These are phyloP conservation scores for Phoenicopterus ruber DNA, from an alignment of 2,113 vertebrate species.

Conservation along the genomic window DNA sequence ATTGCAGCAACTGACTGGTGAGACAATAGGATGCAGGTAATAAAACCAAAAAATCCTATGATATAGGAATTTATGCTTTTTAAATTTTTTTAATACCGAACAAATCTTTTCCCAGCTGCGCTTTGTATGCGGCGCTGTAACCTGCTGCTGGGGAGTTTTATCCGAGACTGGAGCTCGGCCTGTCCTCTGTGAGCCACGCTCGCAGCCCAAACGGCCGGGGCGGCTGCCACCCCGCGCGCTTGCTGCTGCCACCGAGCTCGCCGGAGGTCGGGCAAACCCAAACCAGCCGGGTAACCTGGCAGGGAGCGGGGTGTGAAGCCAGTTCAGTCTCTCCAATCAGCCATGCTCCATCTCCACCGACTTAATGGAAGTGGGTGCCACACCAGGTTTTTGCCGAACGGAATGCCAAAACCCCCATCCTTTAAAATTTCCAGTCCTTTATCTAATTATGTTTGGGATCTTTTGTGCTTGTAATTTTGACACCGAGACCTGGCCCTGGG, in stretches of 20 bases:
- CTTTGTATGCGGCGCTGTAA: background rate
- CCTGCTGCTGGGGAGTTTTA: background rate
- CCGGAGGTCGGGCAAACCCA: background rate
- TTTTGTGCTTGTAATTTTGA: background rate
- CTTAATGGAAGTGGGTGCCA: background rate
- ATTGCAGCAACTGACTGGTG: background rate
- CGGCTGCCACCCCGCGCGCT: background rate
- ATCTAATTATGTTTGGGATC: background rate
- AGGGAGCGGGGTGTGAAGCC: background rate
- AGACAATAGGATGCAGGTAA: background rate
- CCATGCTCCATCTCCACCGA: background rate
- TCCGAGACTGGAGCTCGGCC: background rate
- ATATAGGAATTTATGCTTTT: background rate
- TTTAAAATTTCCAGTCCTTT: background rate
- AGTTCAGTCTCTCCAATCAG: background rate
- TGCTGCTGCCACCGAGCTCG: background rate
- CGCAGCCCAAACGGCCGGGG: background rate
- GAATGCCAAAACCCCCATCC: rapidly evolving
- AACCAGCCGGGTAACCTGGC: background rate
- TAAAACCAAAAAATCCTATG: background rate
- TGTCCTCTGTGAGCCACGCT: background rate
- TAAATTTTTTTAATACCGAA: background rate
- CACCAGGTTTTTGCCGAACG: background rate
- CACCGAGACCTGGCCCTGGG: background rate
- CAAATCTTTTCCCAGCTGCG: background rate